Evolutionary conservation across 1,140 invertebrate species (phyloP).

Genomic region (Ips typographus): DNA sequence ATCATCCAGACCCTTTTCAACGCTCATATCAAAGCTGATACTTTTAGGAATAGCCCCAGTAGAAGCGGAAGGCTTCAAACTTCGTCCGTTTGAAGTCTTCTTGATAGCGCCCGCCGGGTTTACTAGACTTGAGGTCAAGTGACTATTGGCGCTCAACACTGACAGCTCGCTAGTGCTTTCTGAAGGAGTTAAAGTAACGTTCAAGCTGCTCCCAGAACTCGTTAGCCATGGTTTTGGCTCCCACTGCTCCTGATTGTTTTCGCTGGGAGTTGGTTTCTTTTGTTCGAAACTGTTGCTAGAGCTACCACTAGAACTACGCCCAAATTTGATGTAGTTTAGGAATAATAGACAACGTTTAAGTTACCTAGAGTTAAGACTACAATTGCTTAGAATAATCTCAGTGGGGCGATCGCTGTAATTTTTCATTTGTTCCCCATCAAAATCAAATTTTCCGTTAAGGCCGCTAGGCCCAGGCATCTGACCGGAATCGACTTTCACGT

Average conservation of each 20-base stretch:
- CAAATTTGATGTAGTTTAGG: background rate
- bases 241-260: slow-evolving; percentile 44
- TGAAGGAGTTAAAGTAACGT: slow-evolving; percentile 47
- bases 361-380: slow-evolving; percentile 48
- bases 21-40: slow-evolving; percentile 89
- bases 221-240: slow-evolving; percentile 49
- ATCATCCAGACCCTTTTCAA: slow-evolving; percentile 64
- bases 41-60: slow-evolving; percentile 88
- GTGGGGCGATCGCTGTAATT: slow-evolving; percentile 44
- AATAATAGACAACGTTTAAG: background rate
- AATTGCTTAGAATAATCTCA: slow-evolving; percentile 49
- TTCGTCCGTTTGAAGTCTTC: slow-evolving; percentile 23
- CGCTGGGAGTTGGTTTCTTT: slow-evolving; percentile 42
- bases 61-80: slow-evolving; percentile 59
- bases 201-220: slow-evolving; percentile 46
- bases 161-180: slow-evolving; percentile 47
- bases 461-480: slow-evolving; percentile 43
- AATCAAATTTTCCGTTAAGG: slow-evolving; percentile 28
- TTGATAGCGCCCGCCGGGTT: slow-evolving; percentile 21
- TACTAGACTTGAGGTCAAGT: background rate
- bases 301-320: slow-evolving; percentile 42
- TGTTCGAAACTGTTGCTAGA: slow-evolving; percentile 49
- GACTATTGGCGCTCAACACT: slow-evolving; percentile 41
- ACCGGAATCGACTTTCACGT: too few relatives aligned
- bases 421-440: slow-evolving; percentile 17